Evolutionary conservation across 2,113 vertebrate genomes (phyloP), one percentile per base, ranked within the genome.

Genomic region (Acrocephalus kingi): DNA sequence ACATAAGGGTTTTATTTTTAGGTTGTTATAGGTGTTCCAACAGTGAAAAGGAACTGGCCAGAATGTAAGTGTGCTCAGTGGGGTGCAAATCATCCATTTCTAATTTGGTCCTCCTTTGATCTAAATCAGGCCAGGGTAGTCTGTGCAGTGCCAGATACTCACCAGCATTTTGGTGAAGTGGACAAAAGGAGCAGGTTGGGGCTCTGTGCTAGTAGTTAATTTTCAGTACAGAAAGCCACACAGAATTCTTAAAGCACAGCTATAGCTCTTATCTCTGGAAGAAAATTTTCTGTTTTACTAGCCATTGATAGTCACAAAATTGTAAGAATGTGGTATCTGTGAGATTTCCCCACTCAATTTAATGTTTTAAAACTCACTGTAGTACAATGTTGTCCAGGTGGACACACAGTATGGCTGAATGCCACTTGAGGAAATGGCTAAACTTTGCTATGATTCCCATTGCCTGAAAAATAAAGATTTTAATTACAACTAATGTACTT

Each of bases 31-130:
- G 63, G 61, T 83, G n/a, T 41, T 95, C 66, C 80, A 9, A 3
- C 71, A 71, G 63, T 41, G 54, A 94, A 62, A 76, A 95, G 64
- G 41, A 96, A 89, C 79, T 90, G 84, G 76, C 76, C 93, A 81
- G 92, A 93, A 86, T 30, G 94, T 96, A 94, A 96, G 92, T 91
- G 55, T 75, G 21, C 18, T 94, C 23, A 69, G 30, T 68, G 74
- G 22, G 16, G 41, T 84, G 27, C 37, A 68, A 84, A 61, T 45
- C 72, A 25, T 73, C 37, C 15, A 13, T 77, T 89, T 76, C 13
- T 77, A 48, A 28, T 76, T 66, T 66, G 37, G 9, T 31, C 63
- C 23, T 84, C 10, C 22, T 91, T 83, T 77, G 41, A 66, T 69
- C 11, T 74, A 43, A 58, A 68, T 66, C 23, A 45, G 39, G 20